These are phyloP conservation scores for Elaphurus davidianus DNA, from an alignment of 2,113 vertebrate genomes.

Conservation along the genomic window DNA sequence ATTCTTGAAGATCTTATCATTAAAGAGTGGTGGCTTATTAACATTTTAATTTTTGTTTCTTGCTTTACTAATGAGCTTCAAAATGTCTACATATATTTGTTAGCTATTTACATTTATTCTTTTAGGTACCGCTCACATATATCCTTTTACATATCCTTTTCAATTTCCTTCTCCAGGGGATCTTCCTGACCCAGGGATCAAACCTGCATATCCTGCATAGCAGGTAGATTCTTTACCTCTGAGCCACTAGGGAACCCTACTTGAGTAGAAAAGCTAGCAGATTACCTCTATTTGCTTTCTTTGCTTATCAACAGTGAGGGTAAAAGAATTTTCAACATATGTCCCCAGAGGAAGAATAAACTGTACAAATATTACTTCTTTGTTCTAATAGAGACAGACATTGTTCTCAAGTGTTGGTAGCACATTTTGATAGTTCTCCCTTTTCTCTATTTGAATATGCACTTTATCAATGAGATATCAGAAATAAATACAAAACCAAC, in stretches of 20 bases:
- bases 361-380: background rate
- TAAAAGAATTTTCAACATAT: background rate
- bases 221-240: background rate
- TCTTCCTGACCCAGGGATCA: background rate
- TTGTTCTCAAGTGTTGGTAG: background rate
- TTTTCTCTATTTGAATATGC: background rate
- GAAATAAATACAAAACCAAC: background rate
- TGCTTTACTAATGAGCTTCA: background rate
- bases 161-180: background rate
- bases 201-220: background rate
- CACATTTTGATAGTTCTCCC: background rate
- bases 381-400: background rate
- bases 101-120: constrained; percentile 12
- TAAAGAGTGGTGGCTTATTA: background rate
- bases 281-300: background rate
- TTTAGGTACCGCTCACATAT: background rate
- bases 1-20: background rate
- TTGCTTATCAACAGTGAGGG: background rate
- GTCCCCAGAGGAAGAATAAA: background rate
- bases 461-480: background rate
- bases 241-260: background rate
- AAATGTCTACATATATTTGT: background rate
- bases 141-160: background rate
- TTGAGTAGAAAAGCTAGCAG: background rate
- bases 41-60: constrained; percentile 29